Percentiles rank a stretch among this genome's conserved stretches.
These are phyloP conservation scores for Elachura formosa DNA, from an alignment of 2,113 vertebrate species.

Conservation along the genomic window DNA sequence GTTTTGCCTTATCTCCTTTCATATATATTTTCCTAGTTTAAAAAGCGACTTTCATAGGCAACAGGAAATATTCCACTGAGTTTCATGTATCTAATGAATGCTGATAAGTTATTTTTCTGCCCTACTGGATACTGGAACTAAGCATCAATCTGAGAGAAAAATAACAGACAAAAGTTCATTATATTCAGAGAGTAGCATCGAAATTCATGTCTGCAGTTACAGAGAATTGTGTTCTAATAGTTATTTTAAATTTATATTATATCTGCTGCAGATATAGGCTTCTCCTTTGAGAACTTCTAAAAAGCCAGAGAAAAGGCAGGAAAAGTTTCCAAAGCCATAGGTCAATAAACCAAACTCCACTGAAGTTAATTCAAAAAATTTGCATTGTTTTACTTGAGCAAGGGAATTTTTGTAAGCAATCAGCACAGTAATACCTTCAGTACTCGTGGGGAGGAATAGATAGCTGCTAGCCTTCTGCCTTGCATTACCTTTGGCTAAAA, in stretches of 20 bases:
- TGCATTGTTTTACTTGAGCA: neutral
- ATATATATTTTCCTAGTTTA: neutral
- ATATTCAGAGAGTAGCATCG: constrained; percentile 35
- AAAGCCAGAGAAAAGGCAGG: neutral
- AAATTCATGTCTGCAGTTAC: constrained; percentile 1
- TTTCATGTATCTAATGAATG: constrained; percentile 52
- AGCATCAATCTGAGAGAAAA: constrained; percentile 26
- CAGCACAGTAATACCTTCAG: neutral
- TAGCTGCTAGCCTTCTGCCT: neutral
- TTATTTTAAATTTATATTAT: constrained; percentile 40
- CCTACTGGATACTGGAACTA: constrained; percentile 49
- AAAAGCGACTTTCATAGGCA: constrained; percentile 23
- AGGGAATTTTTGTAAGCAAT: neutral
- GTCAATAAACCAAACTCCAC: neutral
- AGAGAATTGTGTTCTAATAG: neutral
- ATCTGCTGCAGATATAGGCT: constrained; percentile 10
- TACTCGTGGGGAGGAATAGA: neutral
- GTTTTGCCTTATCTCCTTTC: constrained; percentile 41
- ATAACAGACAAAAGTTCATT: constrained; percentile 38
- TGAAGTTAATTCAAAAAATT: neutral
- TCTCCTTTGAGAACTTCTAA: neutral
- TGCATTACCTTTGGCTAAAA: neutral
- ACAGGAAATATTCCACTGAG: constrained; percentile 32
- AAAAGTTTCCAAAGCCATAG: neutral
- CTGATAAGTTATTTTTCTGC: constrained; percentile 59